These are phyloP conservation scores for Trachymyrmex cornetzi DNA, from an alignment of 1,140 invertebrate genomes.

Conservation along the genomic window DNA sequence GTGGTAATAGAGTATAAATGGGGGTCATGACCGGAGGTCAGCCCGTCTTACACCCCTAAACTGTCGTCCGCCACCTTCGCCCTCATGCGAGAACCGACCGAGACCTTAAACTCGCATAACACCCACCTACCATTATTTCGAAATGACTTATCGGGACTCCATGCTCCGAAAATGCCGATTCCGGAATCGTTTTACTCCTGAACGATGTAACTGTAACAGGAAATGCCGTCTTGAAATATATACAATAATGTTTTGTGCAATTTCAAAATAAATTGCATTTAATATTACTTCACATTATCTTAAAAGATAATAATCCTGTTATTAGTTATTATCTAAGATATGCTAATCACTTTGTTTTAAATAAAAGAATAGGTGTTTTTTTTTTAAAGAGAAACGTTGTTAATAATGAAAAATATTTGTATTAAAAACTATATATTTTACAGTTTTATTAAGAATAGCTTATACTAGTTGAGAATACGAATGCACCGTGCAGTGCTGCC, in stretches of 20 bases:
- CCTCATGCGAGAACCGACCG: slow-evolving; percentile 83
- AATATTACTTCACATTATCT: neutral
- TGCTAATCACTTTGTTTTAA: neutral
- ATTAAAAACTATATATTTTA: neutral
- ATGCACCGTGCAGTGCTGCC: slow-evolving; percentile 74
- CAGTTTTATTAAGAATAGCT: neutral
- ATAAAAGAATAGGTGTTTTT: neutral
- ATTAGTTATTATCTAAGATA: neutral
- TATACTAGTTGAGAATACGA: neutral
- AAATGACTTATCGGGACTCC: slow-evolving; percentile 82
- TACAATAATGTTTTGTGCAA: neutral
- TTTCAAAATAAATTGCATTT: neutral
- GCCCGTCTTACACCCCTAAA: slow-evolving; percentile 86
- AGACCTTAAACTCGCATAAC: slow-evolving; percentile 86
- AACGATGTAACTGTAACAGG: slow-evolving; percentile 21
- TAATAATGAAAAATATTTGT: neutral
- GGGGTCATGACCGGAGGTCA: slow-evolving; percentile 85
- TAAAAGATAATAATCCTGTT: neutral
- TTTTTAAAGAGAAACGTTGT: neutral
- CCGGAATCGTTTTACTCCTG: slow-evolving; percentile 38
- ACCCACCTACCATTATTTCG: slow-evolving; percentile 82
- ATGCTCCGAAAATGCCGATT: slow-evolving; percentile 58
- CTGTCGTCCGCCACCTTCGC: slow-evolving; percentile 85
- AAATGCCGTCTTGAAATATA: neutral
- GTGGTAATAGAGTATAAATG: slow-evolving; percentile 87